Base-by-base conservation (phyloP, 2,113 vertebrate genomes). In the Platysteira castanea region DNA sequence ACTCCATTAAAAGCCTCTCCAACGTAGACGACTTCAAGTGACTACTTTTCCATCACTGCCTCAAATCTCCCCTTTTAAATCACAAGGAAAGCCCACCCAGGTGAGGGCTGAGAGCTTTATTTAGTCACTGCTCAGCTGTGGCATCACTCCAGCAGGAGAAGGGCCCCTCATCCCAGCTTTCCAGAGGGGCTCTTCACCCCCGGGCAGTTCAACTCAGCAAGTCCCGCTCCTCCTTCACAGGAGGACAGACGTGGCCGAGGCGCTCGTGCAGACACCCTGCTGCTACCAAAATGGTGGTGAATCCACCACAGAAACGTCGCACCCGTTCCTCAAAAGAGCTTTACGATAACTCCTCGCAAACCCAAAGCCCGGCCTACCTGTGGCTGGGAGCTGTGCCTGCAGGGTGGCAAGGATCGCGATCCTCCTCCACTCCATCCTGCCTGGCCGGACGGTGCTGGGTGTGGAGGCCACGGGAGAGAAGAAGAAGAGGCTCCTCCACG, bases 401-500 rank as follows among this genome's bases (percentile, higher is more conserved):
- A 97, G 92, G 67, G 84, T 0, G 8, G 81, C 79, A 2, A 54
- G 16, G 9, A 84, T 1, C 1, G 20, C 3, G 0, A 95, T 53
- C 6, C 26, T 69, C 49, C 67, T 97, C 92, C 97, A 89, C 89
- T 94, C 77, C 98, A 98, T 98, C 79, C 26, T 33, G 74, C 67
- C 28, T 1, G 7, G 59, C 50, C 1, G 2, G 87, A 20, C 1
- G 1, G 33, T 3, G 49, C 50, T 39, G 60, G 69, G 47, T 5
- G 0, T 6, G 73, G 60, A 87, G 20, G 69, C 68, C 44, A 8
- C 30, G 1, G 37, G 56, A 26, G 3, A 21, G 65, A 46, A 91
- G 61, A 59, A 94, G 73, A 61, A 41, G 74, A 54, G 53, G 41
- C 23, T 68, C 46, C 87, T 85, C 65, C 54, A 49, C 27, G 0